Conservation (phyloP, 2,113 vertebrate genomes). For the Rhadina sibilatrix region DNA sequence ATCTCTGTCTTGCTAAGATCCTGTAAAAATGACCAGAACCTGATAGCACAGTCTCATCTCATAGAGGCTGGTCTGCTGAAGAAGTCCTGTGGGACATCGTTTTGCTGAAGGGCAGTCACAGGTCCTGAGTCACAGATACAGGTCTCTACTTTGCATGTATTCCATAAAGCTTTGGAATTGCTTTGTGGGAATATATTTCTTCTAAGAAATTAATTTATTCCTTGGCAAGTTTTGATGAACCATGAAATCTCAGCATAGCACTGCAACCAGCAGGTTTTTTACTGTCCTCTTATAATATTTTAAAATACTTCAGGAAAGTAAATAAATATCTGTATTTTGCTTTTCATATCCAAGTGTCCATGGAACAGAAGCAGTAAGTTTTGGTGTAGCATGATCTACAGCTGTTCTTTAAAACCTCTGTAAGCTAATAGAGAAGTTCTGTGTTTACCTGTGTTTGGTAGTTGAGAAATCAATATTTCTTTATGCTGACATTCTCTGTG, state of each 20-base stretch:
- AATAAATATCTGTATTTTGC: background rate
- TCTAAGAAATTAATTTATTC: background rate
- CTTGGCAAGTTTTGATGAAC: background rate
- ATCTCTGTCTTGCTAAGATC: conserved; percentile 71
- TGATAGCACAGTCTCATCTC: conserved; percentile 60
- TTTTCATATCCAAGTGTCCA: background rate
- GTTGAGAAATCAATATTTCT: conserved; percentile 34
- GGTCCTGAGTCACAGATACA: background rate
- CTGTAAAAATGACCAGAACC: conserved; percentile 72
- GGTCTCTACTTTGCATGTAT: background rate
- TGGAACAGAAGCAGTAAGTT: background rate
- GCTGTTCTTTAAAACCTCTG: conserved; percentile 17
- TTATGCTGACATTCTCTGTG: background rate
- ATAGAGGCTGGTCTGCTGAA: conserved; percentile 35
- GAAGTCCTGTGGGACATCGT: background rate
- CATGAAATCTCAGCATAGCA: background rate
- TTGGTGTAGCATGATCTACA: background rate
- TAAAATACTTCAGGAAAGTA: background rate
- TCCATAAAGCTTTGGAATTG: background rate
- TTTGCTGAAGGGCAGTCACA: background rate
- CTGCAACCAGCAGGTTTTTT: background rate
- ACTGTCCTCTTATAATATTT: background rate
- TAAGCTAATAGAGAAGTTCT: background rate
- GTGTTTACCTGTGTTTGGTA: background rate
- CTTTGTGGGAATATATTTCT: background rate